Base-by-base conservation (phyloP, 2,888 invertebrate species). In the Watsonalla cultraria region DNA sequence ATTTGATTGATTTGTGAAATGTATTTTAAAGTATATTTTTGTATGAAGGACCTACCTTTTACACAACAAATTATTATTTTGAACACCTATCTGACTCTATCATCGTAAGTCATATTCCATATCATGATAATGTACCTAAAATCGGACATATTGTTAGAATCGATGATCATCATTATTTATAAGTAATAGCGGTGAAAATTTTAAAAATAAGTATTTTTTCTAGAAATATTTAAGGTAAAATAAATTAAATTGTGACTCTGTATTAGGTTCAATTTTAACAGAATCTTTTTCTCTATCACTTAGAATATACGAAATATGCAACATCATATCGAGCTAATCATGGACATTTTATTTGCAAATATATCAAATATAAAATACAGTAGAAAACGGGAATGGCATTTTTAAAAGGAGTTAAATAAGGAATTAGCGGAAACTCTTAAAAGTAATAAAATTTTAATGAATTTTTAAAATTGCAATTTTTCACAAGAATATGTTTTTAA, bases 51-150 rank as follows among this genome's bases (percentile, higher is more conserved):
- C 66, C 51, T 66, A 72, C 64, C 65, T 68, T 62, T 63, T 68
- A 74, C 58, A 57, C 68, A 71, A 73, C 78, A 71, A 83, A 83
- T 82, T 80, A 79, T 74, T 61, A 65, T 68, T 70, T 72, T 65
- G 62, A 77, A 75, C 82, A 83, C 80, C 75, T 85, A 75, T 59
- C 70, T 65, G 9, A 37, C 9, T 37, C 37, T 24, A 24, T 24
- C 62, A 65, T 72, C 60, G 62, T 75, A 76, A 72, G 66, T 75
- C 76, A 64, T 74, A 76, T 83, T 76, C 77, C 89, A 90, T 90
- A 90, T 89, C 89, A 89, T 84, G 76, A 71, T 68, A 68, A 73
- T 76, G 80, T 84, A 86, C 75, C 70, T 85, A 86, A 80, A 76
- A 42, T 11, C 80, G 80, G 84, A 84, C 73, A 78, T 83, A 83